phyloP scores from a whole-genome alignment of 2,113 vertebrate species.

The Emydocephalus ijimae region DNA sequence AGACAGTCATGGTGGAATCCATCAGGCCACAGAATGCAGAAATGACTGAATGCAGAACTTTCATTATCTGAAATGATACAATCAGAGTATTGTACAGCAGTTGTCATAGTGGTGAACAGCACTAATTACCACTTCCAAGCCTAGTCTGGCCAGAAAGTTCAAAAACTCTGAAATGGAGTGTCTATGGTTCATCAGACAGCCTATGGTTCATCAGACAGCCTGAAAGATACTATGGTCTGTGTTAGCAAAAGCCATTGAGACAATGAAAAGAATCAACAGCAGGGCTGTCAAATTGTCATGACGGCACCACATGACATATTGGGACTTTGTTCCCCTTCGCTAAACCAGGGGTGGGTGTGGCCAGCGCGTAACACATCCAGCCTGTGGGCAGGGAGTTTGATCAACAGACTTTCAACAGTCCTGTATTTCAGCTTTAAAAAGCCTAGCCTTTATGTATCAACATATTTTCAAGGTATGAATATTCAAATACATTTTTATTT shows the following conservation, averaged over 20 bases:
- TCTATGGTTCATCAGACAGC: not conserved
- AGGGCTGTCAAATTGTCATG: too few relatives aligned
- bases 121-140: not conserved
- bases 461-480: not conserved
- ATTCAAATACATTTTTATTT: not conserved
- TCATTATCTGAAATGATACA: not conserved
- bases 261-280: not conserved
- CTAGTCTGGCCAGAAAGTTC: not conserved
- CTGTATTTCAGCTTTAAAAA: not conserved
- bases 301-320: too few relatives aligned
- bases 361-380: too few relatives aligned
- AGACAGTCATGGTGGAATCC: not conserved
- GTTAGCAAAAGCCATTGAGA: not conserved
- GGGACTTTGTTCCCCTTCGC: too few relatives aligned
- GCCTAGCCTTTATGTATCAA: not conserved
- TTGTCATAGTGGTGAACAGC: not conserved
- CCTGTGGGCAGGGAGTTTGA: too few relatives aligned
- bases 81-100: not conserved
- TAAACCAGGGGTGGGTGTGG: too few relatives aligned
- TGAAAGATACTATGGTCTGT: not conserved
- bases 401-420: not conserved
- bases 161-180: not conserved
- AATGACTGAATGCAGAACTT: not conserved
- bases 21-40: not conserved
- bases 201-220: not conserved